Percentiles rank a stretch among this genome's conserved stretches.
These are phyloP conservation scores for Megaptera novaeangliae DNA, from an alignment of 2,113 vertebrate genomes.

Conservation along the genomic window DNA sequence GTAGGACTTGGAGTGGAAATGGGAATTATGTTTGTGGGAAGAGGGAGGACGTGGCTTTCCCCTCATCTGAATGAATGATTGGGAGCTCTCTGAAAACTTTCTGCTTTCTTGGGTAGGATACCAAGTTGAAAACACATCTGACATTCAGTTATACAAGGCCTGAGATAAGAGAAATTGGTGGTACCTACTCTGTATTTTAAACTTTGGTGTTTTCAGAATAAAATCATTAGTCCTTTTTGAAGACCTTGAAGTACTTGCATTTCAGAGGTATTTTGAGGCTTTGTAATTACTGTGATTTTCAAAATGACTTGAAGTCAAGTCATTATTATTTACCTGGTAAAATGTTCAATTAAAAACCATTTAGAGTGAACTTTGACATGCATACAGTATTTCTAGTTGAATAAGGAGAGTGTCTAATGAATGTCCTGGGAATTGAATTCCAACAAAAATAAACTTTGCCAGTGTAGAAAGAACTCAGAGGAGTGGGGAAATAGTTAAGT, in stretches of 20 bases:
- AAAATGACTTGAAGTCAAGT: not conserved
- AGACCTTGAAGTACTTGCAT: not conserved
- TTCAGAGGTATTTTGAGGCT: conserved; percentile 27
- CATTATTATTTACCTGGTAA: conserved; percentile 10
- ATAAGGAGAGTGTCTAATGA: not conserved
- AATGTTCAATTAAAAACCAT: conserved; percentile 10
- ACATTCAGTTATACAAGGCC: not conserved
- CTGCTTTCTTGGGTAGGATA: not conserved
- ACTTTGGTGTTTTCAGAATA: conserved; percentile 27
- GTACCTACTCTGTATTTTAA: not conserved
- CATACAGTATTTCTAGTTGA: not conserved
- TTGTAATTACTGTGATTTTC: conserved; percentile 39
- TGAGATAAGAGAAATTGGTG: conserved; percentile 13
- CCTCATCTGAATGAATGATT: not conserved
- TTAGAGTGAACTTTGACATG: conserved; percentile 19
- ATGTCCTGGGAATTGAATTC: not conserved
- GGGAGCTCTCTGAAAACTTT: conserved; percentile 2
- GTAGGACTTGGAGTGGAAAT: not conserved
- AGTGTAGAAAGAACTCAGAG: not conserved
- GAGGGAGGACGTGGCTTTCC: not conserved
- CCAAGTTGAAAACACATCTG: not conserved
- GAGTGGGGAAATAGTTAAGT: not conserved
- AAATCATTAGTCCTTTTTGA: conserved; percentile 26
- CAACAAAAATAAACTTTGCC: not conserved
- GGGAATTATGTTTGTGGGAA: not conserved